A percentile compares a stretch with the other conserved stretches of the same genome.
These are phyloP conservation scores for Scleropages formosus DNA, from an alignment of 2,797 vertebrate genomes.

Conservation along the genomic window DNA sequence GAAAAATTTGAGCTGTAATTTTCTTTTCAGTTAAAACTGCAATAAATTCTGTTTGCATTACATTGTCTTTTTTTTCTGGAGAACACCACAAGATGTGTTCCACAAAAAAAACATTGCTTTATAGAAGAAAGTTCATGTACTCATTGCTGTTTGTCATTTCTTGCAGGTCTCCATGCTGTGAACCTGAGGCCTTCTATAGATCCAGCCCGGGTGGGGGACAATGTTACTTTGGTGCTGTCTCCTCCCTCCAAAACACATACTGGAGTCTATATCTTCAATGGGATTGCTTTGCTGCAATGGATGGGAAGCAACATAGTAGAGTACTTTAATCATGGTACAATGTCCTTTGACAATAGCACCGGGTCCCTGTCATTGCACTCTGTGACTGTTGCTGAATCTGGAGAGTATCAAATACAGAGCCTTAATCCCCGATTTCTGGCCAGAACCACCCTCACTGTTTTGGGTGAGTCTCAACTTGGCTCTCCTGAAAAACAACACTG, in stretches of 20 bases:
- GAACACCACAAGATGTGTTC: neutral
- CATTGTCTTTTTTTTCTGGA: neutral
- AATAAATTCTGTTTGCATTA: too few relatives aligned
- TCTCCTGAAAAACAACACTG: neutral
- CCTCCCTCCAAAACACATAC: conserved; percentile 30
- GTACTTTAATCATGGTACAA: conserved; percentile 44
- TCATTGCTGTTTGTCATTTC: neutral
- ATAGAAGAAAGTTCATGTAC: neutral
- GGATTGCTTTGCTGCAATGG: conserved; percentile 50
- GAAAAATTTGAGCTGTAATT: neutral
- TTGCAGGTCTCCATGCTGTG: conserved; percentile 40
- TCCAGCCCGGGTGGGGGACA: conserved; percentile 44
- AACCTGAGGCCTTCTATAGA: conserved; percentile 49
- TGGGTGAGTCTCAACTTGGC: conserved; percentile 44
- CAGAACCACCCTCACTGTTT: conserved; percentile 46
- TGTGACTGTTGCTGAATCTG: conserved; percentile 48
- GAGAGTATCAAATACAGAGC: conserved; percentile 51
- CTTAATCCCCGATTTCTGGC: conserved; percentile 37
- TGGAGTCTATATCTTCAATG: conserved; percentile 51
- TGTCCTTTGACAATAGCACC: conserved; percentile 37
- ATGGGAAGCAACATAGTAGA: conserved; percentile 32
- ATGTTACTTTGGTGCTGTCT: conserved; percentile 48
- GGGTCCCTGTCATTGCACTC: conserved; percentile 52
- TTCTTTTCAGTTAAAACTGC: too few relatives aligned
- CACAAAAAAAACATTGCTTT: neutral